A percentile compares a stretch with the other conserved stretches of the same genome.
phyloP scores from a whole-genome alignment of 1,140 invertebrate genomes.

The Camponotus vicinus region DNA sequence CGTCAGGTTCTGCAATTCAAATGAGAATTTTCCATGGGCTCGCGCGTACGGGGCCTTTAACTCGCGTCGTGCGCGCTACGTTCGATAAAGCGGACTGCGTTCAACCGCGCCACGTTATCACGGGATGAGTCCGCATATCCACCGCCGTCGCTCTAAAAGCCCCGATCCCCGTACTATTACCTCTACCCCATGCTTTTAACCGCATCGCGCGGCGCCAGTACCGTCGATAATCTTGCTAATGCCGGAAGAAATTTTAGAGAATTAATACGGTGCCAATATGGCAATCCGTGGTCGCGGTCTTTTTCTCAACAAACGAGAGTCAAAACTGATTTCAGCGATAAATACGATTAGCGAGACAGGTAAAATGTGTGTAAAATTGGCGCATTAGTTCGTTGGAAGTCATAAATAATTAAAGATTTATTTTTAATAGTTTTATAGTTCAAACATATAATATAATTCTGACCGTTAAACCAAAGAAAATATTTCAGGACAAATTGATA shows the following conservation, averaged over 20 bases:
- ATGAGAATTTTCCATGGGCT: slow-evolving; percentile 69
- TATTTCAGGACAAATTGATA: too few species aligned
- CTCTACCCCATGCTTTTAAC: slow-evolving; percentile 52
- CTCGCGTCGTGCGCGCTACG: slow-evolving; percentile 46
- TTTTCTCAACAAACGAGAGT: neutral
- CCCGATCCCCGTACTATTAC: slow-evolving; percentile 70
- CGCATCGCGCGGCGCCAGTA: slow-evolving; percentile 20
- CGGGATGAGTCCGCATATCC: slow-evolving; percentile 59
- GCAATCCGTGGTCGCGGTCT: neutral
- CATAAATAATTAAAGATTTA: too few species aligned
- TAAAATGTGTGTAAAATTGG: neutral
- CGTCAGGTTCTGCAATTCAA: slow-evolving; percentile 72
- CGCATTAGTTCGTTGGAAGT: too few species aligned
- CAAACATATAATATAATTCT: too few species aligned
- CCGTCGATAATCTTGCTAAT: slow-evolving; percentile 44
- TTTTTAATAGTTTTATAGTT: too few species aligned
- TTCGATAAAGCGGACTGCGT: slow-evolving; percentile 65
- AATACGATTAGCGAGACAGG: neutral
- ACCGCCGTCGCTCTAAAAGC: slow-evolving; percentile 61
- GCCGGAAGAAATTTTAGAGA: slow-evolving; percentile 47
- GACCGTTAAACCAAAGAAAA: too few species aligned
- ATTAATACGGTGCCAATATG: slow-evolving; percentile 18
- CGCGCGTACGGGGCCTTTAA: slow-evolving; percentile 64
- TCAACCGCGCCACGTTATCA: slow-evolving; percentile 57
- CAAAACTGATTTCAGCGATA: slow-evolving; percentile 10